Evolutionary conservation across 2,797 vertebrate genomes (phyloP).

Genomic region (Crenichthys baileyi): DNA sequence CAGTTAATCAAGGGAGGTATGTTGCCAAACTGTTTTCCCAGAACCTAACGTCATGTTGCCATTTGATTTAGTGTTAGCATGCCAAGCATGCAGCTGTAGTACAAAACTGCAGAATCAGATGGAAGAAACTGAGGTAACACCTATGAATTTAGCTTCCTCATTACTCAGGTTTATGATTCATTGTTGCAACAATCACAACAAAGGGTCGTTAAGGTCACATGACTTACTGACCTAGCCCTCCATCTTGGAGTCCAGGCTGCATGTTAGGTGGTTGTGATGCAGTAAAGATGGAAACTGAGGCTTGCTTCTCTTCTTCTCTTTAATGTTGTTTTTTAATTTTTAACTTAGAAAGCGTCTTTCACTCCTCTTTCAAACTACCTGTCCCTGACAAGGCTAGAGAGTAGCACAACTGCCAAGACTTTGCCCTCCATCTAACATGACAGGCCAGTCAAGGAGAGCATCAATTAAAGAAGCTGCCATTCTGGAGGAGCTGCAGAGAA

Average conservation of each 20-base stretch:
- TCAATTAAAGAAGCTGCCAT: background rate
- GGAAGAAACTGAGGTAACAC: background rate
- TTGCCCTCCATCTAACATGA: background rate
- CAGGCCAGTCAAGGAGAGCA: background rate
- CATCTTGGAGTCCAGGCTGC: background rate
- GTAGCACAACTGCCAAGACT: background rate
- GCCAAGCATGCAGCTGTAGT: background rate
- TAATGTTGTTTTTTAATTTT: background rate
- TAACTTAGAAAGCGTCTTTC: background rate
- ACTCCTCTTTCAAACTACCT: background rate
- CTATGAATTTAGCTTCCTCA: background rate
- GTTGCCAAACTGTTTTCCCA: background rate
- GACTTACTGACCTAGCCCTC: background rate
- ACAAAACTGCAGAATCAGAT: background rate
- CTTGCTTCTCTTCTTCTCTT: background rate
- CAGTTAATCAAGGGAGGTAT: background rate
- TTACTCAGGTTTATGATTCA: background rate
- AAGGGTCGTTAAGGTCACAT: background rate
- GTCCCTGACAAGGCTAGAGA: background rate
- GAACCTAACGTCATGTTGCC: background rate
- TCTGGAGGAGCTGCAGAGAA: background rate
- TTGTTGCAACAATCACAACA: background rate
- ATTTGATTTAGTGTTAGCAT: background rate
- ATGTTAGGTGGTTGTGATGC: background rate
- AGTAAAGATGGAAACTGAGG: background rate